Evolutionary conservation across 30 jellyfish, hydroid and myxozoan species (phyloP).

Genomic region (Calvadosia cruxmelitensis): DNA sequence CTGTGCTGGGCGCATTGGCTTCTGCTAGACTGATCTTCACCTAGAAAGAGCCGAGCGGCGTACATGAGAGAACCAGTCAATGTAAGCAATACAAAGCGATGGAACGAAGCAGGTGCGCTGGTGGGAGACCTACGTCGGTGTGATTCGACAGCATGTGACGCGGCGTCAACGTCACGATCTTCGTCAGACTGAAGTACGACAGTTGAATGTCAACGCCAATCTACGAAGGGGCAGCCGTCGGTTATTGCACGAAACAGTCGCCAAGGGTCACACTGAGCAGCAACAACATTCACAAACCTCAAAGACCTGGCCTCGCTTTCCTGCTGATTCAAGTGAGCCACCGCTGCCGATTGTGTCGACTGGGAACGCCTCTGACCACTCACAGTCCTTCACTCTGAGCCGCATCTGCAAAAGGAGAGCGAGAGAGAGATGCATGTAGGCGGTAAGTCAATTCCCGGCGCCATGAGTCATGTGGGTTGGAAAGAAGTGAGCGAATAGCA

Average conservation of each 20-base stretch:
- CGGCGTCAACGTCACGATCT: slow-evolving; percentile 89
- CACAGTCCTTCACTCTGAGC: slow-evolving; percentile 57
- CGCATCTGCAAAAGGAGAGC: slow-evolving; percentile 39
- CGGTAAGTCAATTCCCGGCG: no score
- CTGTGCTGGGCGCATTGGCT: slow-evolving; percentile 61
- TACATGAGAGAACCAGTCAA: not conserved
- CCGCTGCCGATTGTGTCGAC: slow-evolving; percentile 92
- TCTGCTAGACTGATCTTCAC: slow-evolving; percentile 77
- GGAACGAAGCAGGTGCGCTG: no score
- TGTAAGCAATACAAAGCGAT: not conserved
- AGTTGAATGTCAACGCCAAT: slow-evolving; percentile 87
- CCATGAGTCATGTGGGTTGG: no score
- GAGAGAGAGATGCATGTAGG: no score
- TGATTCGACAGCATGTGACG: slow-evolving; percentile 84
- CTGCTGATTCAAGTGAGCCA: slow-evolving; percentile 69
- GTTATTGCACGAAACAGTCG: not conserved
- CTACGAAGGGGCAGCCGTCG: slow-evolving; percentile 13
- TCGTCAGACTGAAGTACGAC: slow-evolving; percentile 91
- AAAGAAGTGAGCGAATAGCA: no score
- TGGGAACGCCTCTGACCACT: slow-evolving; percentile 80
- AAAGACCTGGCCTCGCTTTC: slow-evolving; percentile 55
- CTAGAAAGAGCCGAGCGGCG: slow-evolving; percentile 16
- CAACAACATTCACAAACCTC: slow-evolving; percentile 38
- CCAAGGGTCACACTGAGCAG: not conserved
- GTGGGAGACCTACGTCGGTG: slow-evolving; percentile 61